These are phyloP conservation scores for Ciona savignyi DNA, from an alignment of 23 tunicate genomes.

Conservation along the genomic window DNA sequence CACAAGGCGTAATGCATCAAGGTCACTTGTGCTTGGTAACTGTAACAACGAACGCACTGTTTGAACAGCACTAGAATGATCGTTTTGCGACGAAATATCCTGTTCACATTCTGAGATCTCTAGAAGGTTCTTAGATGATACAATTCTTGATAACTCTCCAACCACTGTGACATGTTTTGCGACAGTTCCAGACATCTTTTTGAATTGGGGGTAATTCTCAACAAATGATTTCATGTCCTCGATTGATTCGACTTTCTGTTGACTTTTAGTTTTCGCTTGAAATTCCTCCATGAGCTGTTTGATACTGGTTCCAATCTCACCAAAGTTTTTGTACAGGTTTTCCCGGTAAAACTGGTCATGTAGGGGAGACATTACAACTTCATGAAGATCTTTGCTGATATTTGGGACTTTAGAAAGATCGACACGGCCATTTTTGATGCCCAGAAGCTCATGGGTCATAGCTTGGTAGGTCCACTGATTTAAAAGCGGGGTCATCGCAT, in stretches of 20 bases:
- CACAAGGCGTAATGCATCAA: conserved; percentile 71
- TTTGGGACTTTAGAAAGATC: conserved; percentile 63
- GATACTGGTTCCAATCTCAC: conserved; percentile 95
- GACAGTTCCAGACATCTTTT: conserved; percentile 98
- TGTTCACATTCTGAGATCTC: conserved; percentile 97
- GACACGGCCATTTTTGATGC: conserved; percentile 79
- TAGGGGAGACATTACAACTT: conserved; percentile 71
- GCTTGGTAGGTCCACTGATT: conserved; percentile 99
- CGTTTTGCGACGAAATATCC: conserved; percentile 63
- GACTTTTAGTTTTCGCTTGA: conserved; percentile 76
- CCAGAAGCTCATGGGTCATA: conserved; percentile 96
- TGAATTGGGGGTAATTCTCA: conserved; percentile 98
- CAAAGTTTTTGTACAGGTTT: conserved; percentile 91
- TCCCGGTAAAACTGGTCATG: conserved; percentile 88
- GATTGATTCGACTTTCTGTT: conserved; percentile 91
- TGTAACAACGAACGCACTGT: conserved; percentile 37
- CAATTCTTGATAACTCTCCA: conserved; percentile 83
- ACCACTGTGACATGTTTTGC: conserved; percentile 96
- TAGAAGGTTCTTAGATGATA: conserved; percentile 47
- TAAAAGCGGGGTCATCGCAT: conserved; percentile 69
- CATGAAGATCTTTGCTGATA: conserved; percentile 41
- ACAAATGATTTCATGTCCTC: conserved; percentile 98
- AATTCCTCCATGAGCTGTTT: conserved; percentile 91
- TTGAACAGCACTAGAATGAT: conserved; percentile 66
- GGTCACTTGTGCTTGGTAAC: conserved; percentile 25